A percentile compares a stretch with the other conserved stretches of the same genome.
Conservation (phyloP, 2,888 invertebrate genomes). For the Caenorhabditis zanzibari region DNA sequence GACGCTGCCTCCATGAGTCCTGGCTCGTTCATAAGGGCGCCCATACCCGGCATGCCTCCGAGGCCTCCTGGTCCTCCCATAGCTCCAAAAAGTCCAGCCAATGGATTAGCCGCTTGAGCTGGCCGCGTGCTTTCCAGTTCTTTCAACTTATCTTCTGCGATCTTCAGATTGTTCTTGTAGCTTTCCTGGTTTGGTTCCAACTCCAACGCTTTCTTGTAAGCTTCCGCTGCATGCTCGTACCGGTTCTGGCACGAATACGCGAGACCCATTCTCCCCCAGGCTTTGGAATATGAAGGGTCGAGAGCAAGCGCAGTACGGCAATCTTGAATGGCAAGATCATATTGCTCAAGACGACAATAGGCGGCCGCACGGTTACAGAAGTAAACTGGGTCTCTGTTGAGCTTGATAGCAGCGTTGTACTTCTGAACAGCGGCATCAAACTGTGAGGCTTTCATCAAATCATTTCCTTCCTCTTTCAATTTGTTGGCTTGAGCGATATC, state of each 20-base stretch:
- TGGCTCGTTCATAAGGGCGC: conserved; percentile 89
- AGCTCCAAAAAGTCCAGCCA: conserved; percentile 72
- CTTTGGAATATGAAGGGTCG: conserved; percentile 93
- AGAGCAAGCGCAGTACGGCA: conserved; percentile 92
- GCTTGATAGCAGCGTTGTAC: conserved; percentile 92
- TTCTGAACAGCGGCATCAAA: conserved; percentile 90
- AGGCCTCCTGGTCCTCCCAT: conserved; percentile 38
- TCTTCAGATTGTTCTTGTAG: conserved; percentile 89
- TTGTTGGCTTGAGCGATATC: conserved; percentile 88
- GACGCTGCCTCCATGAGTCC: conserved; percentile 87
- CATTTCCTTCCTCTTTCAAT: conserved; percentile 88
- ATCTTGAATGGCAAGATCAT: conserved; percentile 92
- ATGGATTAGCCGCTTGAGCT: conserved; percentile 55
- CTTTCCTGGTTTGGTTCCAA: conserved; percentile 95
- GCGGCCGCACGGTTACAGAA: conserved; percentile 97
- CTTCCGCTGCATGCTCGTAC: conserved; percentile 91
- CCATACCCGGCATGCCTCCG: conserved; percentile 76
- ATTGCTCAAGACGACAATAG: conserved; percentile 92
- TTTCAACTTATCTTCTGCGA: conserved; percentile 88
- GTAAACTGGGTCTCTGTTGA: conserved; percentile 93
- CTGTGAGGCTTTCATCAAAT: conserved; percentile 91
- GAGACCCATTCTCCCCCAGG: conserved; percentile 85
- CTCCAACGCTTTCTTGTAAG: conserved; percentile 92
- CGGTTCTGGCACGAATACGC: conserved; percentile 92
- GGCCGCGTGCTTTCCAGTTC: conserved; percentile 78